Conservation (phyloP, 2,113 vertebrate species). For the Synodontis membranacea region DNA sequence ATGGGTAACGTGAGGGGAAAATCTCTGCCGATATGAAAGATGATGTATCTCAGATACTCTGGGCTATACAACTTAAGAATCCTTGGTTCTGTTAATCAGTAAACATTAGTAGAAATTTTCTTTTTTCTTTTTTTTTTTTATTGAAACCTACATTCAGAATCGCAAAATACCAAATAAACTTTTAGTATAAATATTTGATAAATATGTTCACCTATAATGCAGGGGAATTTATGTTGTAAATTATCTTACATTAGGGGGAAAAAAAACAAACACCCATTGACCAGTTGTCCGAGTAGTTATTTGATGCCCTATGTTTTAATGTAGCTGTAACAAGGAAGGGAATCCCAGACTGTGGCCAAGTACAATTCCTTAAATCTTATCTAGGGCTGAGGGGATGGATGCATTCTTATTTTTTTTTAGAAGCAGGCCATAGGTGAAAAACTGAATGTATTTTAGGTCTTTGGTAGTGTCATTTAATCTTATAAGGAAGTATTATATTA, state of each 20-base stretch:
- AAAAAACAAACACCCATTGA: not conserved
- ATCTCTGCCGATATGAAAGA: not conserved
- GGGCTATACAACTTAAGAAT: not conserved
- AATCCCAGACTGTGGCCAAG: not conserved
- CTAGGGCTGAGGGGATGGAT: too few species aligned
- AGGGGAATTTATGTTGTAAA: not conserved
- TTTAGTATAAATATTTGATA: not conserved
- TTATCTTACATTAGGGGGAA: too few species aligned
- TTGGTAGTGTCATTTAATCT: not conserved
- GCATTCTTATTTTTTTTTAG: constrained; percentile 6
- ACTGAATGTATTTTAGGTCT: not conserved
- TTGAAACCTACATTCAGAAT: not conserved
- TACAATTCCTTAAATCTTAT: not conserved
- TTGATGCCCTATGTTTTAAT: not conserved
- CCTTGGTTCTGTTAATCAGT: not conserved
- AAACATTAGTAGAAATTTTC: not conserved
- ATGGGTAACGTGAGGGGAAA: not conserved
- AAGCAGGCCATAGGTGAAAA: not conserved
- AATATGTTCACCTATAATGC: not conserved
- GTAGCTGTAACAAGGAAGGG: not conserved
- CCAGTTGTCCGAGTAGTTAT: not conserved
- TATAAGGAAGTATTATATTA: not conserved
- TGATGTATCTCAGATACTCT: not conserved
- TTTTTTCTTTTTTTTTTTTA: not conserved
- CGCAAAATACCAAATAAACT: not conserved